A percentile compares a stretch with the other conserved stretches of the same genome.
These are phyloP conservation scores for Ptychoptera contaminata DNA, from an alignment of 2,888 invertebrate genomes.

Conservation along the genomic window DNA sequence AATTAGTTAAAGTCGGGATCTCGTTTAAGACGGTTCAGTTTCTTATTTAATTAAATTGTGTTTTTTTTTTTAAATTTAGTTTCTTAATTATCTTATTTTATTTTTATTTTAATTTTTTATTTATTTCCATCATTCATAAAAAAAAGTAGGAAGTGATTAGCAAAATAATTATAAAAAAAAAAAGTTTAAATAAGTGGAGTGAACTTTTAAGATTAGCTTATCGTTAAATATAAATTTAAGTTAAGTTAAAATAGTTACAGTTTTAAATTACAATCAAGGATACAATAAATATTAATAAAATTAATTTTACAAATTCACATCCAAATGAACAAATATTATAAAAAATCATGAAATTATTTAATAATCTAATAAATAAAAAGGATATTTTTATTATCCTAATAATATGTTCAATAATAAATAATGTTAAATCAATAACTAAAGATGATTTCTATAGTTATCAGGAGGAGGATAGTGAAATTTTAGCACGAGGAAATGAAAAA, in stretches of 20 bases:
- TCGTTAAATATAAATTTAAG: no score
- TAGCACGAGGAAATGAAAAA: constrained; percentile 25
- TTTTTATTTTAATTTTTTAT: neutral
- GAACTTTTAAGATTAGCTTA: no score
- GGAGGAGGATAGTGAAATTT: constrained; percentile 10
- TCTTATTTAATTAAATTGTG: no score
- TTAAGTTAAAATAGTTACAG: neutral
- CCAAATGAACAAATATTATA: neutral
- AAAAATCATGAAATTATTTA: neutral
- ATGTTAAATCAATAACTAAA: neutral
- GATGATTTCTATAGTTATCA: constrained; percentile 9
- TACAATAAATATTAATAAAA: neutral
- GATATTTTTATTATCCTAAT: neutral
- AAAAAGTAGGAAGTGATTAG: neutral
- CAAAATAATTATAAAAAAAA: neutral
- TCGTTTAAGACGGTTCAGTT: neutral
- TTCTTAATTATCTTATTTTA: neutral
- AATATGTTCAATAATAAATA: neutral
- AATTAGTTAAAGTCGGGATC: neutral
- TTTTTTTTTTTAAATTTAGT: no score
- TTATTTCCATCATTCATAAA: neutral
- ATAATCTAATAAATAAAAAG: neutral
- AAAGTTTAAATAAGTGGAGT: neutral
- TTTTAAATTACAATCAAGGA: neutral
- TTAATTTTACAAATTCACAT: neutral